Evolutionary conservation across 2,888 invertebrate genomes (phyloP), one percentile per base, ranked within the genome.

Genomic region (Apotomis turbidana): DNA sequence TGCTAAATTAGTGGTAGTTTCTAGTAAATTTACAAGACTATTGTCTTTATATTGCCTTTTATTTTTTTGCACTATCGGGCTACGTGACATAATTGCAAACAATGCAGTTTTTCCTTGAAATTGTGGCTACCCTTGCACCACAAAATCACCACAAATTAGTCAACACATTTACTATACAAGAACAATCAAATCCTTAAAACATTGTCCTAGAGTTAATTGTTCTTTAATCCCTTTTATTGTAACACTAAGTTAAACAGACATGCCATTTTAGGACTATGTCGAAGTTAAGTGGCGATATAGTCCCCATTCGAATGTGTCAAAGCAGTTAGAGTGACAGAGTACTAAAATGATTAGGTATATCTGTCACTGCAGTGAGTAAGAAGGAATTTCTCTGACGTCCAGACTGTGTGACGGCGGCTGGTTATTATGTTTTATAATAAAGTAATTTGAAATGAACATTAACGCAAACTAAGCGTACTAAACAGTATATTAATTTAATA

Each of bases 251-350:
- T 6, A 49, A 49, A 49, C 1, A 12, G 9, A 49, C 46, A 5
- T 44, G 36, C 46, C 27, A 36, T 57, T 46, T 13, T 46, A 13
- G 66, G 8, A 66, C 66, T 66, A 44, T 57, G 9, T 66, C 66
- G n/a, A 3, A 57, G 27, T 55, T 54, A 44, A 0, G 3, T n/a
- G 4, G 46, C 9, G 8, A 9, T 44, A 66, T 5, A 41, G 57
- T n/a, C 5, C n/a, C n/a, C n/a, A 9, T 55, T 27, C 44, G 49
- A 57, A 57, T 57, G 10, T 27, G 66, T 27, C 55, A 36, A 12
- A 9, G 55, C 4, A 57, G 55, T 57, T 27, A 46, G 15, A 36
- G 5, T n/a, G 66, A 66, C 46, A 46, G n/a, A 36, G 66, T 57
- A 46, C 41, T 57, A 36, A 52, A 44, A 9, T 15, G 44, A 44